Conservation (phyloP, 2,797 vertebrate species). For the Chaunax sp. region DNA sequence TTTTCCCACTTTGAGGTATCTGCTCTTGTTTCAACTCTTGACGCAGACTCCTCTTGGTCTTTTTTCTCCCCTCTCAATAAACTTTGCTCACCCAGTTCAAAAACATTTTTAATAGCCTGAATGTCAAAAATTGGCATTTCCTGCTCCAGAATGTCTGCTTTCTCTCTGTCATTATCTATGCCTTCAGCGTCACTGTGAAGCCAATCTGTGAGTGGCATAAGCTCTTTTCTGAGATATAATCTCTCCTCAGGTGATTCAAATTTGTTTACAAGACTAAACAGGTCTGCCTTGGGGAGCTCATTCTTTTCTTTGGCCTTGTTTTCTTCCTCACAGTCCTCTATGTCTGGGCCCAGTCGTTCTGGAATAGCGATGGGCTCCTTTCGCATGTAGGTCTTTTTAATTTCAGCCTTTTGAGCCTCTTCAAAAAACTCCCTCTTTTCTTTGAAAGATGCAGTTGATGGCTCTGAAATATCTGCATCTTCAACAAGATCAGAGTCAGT, state of each 20-base stretch:
- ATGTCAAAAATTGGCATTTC: slow-evolving; percentile 82
- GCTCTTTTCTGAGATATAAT: slow-evolving; percentile 71
- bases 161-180: slow-evolving; percentile 68
- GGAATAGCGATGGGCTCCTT: slow-evolving; percentile 80
- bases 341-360: slow-evolving; percentile 73
- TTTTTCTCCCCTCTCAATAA: slow-evolving; percentile 77
- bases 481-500: slow-evolving; percentile 47
- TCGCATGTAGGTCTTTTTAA: slow-evolving; percentile 76
- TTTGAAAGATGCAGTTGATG: slow-evolving; percentile 77
- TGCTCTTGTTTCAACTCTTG: slow-evolving; percentile 76
- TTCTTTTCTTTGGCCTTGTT: slow-evolving; percentile 73
- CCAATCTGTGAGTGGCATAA: slow-evolving; percentile 62
- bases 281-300: slow-evolving; percentile 71
- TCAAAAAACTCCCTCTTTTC: slow-evolving; percentile 82
- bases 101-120: slow-evolving; percentile 84
- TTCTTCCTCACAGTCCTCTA: slow-evolving; percentile 73
- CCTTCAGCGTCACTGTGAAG: slow-evolving; percentile 66
- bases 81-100: slow-evolving; percentile 84
- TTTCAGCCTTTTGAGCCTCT: slow-evolving; percentile 80
- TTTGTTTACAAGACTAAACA: slow-evolving; percentile 76
- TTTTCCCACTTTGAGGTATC: slow-evolving; percentile 77
- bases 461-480: slow-evolving; percentile 66
- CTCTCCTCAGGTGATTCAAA: slow-evolving; percentile 81
- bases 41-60: slow-evolving; percentile 77
- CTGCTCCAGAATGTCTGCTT: slow-evolving; percentile 69